These are phyloP conservation scores for Batillaria attramentaria DNA, from an alignment of 1,140 invertebrate genomes.

Conservation along the genomic window DNA sequence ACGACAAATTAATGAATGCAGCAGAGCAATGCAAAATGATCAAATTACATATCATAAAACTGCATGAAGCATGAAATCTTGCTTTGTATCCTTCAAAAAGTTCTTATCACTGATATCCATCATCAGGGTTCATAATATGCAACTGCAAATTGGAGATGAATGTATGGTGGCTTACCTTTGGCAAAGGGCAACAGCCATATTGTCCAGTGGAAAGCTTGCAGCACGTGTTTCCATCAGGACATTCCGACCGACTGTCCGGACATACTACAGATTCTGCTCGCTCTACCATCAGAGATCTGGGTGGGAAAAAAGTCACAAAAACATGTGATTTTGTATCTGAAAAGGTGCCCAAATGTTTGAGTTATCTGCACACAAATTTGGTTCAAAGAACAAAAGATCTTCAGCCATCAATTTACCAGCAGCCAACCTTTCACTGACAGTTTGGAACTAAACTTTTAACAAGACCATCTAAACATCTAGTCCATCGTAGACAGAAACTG, in stretches of 20 bases:
- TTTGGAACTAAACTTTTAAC: too few species aligned
- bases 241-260: constrained; percentile 57
- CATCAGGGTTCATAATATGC: background rate
- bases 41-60: background rate
- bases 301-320: background rate
- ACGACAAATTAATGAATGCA: background rate
- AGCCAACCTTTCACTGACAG: too few species aligned
- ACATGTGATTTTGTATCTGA: background rate
- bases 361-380: too few species aligned
- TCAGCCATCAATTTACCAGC: too few species aligned
- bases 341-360: too few species aligned
- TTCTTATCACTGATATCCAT: background rate
- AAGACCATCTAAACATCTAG: too few species aligned
- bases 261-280: constrained; percentile 39
- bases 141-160: background rate
- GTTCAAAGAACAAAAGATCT: too few species aligned
- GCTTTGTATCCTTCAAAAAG: background rate
- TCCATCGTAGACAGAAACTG: too few species aligned
- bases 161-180: constrained; percentile 47
- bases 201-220: constrained; percentile 63
- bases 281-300: too few species aligned
- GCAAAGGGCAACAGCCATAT: constrained; percentile 72
- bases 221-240: constrained; percentile 70
- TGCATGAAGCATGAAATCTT: background rate
- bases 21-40: background rate